These are phyloP conservation scores for Lymantria monacha DNA, from an alignment of 2,888 invertebrate species.

Conservation along the genomic window DNA sequence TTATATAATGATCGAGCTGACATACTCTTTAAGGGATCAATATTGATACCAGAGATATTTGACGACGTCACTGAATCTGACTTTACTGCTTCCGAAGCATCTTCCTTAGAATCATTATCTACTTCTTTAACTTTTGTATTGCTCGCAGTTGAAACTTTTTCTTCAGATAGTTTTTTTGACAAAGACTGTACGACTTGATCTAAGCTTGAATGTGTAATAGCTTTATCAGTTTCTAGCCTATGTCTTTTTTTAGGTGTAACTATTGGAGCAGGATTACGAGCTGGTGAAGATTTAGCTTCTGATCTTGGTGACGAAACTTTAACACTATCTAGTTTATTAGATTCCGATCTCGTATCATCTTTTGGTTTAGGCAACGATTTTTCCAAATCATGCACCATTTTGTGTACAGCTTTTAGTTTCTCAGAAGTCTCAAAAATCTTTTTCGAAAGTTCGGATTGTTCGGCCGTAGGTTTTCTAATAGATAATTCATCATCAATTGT, in stretches of 20 bases:
- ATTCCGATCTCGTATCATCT: constrained; percentile 61
- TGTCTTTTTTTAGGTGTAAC: constrained; percentile 90
- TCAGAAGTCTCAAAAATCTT: constrained; percentile 78
- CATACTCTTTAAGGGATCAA: constrained; percentile 74
- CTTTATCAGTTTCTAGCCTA: constrained; percentile 83
- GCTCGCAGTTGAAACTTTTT: constrained; percentile 45
- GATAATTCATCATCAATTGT: constrained; percentile 58
- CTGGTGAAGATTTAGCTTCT: constrained; percentile 61
- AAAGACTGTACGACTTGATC: constrained; percentile 76
- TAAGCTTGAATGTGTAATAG: constrained; percentile 59
- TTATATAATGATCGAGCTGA: constrained; percentile 75
- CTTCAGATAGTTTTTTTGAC: constrained; percentile 73
- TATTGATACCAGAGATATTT: constrained; percentile 40
- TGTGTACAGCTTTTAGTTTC: constrained; percentile 75
- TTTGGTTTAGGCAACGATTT: constrained; percentile 70
- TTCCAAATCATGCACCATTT: constrained; percentile 74
- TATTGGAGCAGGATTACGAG: constrained; percentile 69
- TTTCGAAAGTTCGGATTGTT: constrained; percentile 75
- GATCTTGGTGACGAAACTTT: constrained; percentile 64
- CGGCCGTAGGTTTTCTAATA: constrained; percentile 64
- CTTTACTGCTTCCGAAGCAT: constrained; percentile 48
- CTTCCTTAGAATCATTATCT: constrained; percentile 57
- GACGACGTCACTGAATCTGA: constrained; percentile 32
- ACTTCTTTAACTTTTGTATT: constrained; percentile 53
- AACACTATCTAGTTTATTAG: constrained; percentile 52